Percentiles rank a stretch among this genome's conserved stretches.
phyloP scores from a whole-genome alignment of 2,113 vertebrate genomes.

The Macrotus californicus region DNA sequence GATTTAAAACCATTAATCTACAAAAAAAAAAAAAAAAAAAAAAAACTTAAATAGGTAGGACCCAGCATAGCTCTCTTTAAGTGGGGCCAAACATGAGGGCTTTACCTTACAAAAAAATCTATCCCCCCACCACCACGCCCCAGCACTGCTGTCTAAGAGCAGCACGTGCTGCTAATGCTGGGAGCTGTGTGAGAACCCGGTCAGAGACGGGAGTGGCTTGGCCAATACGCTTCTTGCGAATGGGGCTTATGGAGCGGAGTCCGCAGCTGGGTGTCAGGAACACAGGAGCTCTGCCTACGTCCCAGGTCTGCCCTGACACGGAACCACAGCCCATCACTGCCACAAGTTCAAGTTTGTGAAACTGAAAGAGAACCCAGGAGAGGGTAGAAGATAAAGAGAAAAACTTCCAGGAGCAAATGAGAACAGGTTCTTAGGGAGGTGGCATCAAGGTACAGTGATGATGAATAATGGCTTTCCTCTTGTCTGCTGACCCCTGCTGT shows the following conservation, averaged over 20 bases:
- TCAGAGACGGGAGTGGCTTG: conserved; percentile 3
- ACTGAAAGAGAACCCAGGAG: background rate
- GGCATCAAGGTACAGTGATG: accelerated
- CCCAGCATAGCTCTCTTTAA: background rate
- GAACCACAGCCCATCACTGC: background rate
- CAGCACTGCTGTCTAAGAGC: background rate
- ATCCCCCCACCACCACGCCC: accelerated
- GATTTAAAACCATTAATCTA: background rate
- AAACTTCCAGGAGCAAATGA: background rate
- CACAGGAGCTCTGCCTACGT: background rate
- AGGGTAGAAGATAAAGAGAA: background rate
- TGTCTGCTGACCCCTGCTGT: background rate
- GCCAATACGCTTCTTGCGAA: background rate
- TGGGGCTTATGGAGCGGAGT: background rate
- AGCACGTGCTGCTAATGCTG: background rate
- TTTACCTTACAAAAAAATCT: background rate
- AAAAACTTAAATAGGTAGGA: background rate
- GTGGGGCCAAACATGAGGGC: background rate
- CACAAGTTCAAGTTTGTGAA: background rate
- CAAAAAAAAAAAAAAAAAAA: background rate
- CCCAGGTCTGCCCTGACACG: background rate
- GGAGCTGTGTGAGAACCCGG: conserved; percentile 29
- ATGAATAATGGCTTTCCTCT: background rate
- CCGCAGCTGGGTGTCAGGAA: background rate
- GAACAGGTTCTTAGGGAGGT: background rate